Conservation (phyloP, 2,888 invertebrate species). For the Azorinus chamasolen region DNA sequence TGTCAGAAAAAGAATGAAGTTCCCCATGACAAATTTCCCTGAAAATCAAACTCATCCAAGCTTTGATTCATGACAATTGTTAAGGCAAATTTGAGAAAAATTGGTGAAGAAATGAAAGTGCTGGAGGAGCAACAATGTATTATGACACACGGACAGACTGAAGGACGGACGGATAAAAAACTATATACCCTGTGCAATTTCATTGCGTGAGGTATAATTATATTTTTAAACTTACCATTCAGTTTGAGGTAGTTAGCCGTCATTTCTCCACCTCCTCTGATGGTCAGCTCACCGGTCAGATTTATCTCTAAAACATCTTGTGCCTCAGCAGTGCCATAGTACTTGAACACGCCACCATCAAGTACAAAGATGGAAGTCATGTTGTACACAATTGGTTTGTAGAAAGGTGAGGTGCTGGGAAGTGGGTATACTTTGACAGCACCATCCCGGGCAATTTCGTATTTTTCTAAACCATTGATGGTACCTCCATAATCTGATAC, state of each 20-base stretch:
- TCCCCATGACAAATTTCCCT: too few species aligned
- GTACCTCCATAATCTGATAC: slow-evolving; percentile 74
- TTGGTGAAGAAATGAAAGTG: too few species aligned
- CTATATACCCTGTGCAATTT: too few species aligned
- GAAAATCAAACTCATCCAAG: too few species aligned
- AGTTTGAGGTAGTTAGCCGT: slow-evolving; percentile 67
- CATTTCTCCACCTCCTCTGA: slow-evolving; percentile 73
- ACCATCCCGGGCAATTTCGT: slow-evolving; percentile 75
- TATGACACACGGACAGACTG: too few species aligned
- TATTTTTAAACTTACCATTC: slow-evolving; percentile 58
- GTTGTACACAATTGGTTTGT: slow-evolving; percentile 46
- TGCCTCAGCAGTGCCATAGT: slow-evolving; percentile 65
- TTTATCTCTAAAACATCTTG: slow-evolving; percentile 61
- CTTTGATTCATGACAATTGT: too few species aligned
- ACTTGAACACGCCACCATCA: slow-evolving; percentile 75
- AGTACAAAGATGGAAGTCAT: slow-evolving; percentile 70
- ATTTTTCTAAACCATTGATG: slow-evolving; percentile 70
- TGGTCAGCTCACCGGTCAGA: slow-evolving; percentile 67
- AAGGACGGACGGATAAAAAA: too few species aligned
- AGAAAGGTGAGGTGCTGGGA: slow-evolving; percentile 45
- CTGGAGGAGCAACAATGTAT: too few species aligned
- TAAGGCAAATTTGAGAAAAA: too few species aligned
- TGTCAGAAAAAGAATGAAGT: too few species aligned
- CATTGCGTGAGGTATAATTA: too few species aligned
- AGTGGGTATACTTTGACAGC: slow-evolving; percentile 71